Evolutionary conservation across 2,888 invertebrate species (phyloP), one percentile per base, ranked within the genome.

Genomic region (Lobophora halterata): DNA sequence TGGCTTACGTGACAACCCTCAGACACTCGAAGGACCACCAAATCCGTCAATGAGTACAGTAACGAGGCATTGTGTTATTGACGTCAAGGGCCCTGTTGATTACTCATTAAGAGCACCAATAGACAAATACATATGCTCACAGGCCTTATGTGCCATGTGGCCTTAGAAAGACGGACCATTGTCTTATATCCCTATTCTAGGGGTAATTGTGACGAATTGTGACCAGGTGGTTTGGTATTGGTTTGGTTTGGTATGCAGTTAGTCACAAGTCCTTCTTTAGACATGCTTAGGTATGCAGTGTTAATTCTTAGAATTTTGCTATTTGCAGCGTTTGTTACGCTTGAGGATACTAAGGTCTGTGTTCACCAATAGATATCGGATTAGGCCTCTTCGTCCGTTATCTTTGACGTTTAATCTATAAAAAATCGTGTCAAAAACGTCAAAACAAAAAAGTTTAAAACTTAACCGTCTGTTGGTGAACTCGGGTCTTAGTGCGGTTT

Each of bases 31-130:
- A 3, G 33, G 35, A 24, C 28, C 6, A 20, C 49, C 49, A 38
- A 46, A 48, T 39, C 25, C 8, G 47, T 28, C 38, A n/a, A n/a
- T n/a, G n/a, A n/a, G n/a, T n/a, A n/a, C n/a, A 18, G 36, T 52
- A 48, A 52, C 49, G 49, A 52, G 38, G 43, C 27, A 52, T 52
- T 52, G 49, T 52, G 9, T 31, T 2, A 23, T 8, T 49, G 49
- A 49, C 49, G 52, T 46, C 38, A 42, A 21, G 7, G 20, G 34
- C 35, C 27, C 34, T 40, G 33, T 40, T 19, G 23, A n/a, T 17
- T 17, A n/a, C n/a, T n/a, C n/a, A n/a, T n/a, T n/a, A n/a, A n/a
- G 3, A 20, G 33, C 23, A 20, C 16, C 34, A 21, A 28, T 17
- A 21, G 21, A 23, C 29, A 10, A 32, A 37, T 13, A 20, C 2